Evolutionary conservation across 2,888 invertebrate species (phyloP), one percentile per base, ranked within the genome.

Genomic region (Noctua pronuba): DNA sequence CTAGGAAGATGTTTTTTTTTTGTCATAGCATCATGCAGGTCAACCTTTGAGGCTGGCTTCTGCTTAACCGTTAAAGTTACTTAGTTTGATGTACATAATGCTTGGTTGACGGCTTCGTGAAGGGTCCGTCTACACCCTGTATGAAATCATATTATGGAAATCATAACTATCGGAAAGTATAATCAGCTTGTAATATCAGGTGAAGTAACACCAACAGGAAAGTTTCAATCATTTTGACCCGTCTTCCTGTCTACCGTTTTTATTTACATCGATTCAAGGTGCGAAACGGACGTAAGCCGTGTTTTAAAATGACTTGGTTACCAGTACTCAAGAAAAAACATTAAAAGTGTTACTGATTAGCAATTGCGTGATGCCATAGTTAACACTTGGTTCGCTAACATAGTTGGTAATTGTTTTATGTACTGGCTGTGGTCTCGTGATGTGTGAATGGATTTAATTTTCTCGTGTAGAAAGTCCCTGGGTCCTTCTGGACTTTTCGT

Each of bases 311-410:
- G 64, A 28, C n/a, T 46, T 64, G n/a, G 16, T 31, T 58, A 31
- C 68, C 18, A 28, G 60, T 35, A 49, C 3, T n/a, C 44, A 52
- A 55, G 62, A 71, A 77, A 67, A 78, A 82, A 76, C 60, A 68
- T 46, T 16, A 46, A 24, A 75, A 28, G 21, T 58, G 38, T 24
- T 62, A 46, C 52, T 70, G 60, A 80, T 77, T 62, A 55, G 13
- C 60, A 11, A 46, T 83, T 78, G 83, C 82, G 69, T 82, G 79
- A 66, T 35, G 8, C 31, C 24, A 65, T 76, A 82, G 28, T 76
- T 80, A 82, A 69, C 58, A 65, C 69, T 41, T 69, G 11, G 24
- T 76, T 69, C 46, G 31, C 8, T 58, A 35, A 6, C 24, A 46
- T 10, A 44, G 28, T 18, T 18, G 44, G 46, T 65, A 52, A 66